Evolutionary conservation across 92 coral and sea anemone species (phyloP), one percentile per base, ranked within the genome.

Genomic region (Epizoanthus rinbou): DNA sequence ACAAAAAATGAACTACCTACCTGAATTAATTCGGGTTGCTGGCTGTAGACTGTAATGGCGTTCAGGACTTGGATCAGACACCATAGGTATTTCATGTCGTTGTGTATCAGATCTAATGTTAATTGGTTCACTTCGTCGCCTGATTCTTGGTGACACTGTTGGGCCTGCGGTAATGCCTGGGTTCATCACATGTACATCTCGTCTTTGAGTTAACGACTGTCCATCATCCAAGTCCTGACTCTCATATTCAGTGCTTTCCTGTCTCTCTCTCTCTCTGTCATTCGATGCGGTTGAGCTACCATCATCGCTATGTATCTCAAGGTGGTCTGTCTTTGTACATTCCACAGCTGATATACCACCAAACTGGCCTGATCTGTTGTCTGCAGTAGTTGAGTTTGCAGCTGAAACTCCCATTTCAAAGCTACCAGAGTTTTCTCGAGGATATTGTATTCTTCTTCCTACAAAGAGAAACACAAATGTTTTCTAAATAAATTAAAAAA

Each of bases 381-480:
- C 59, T 8, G 60, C 0, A 15, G 16, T 15, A 70, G 54, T 50
- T 50, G 19, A 0, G 14, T n/a, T 15, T 22, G 53, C 35, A 0
- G 58, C 15, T 21, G 17, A 16, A 39, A 14, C 23, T 13, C 31
- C 57, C 5, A 10, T 6, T 21, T 52, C 37, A 52, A 50, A 72
- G 35, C 37, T 72, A 10, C 76, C 76, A 13, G 76, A 72, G 3
- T 13, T 72, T 50, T 72, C 76, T 8, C 24, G 76, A 6, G 76
- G 76, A 43, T 43, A 10, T 13, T 10, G 54, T 50, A 50, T 50
- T 50, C 54, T 9, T 50, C 54, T 15, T 50, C 54, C 54, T 50
- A 50, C 54, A 50, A 50, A 50, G 14, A 50, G 54, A 50, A 50
- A 50, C 54, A 50, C 54, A 13, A 50, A 10, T 50, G 13, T 50